phyloP scores from a whole-genome alignment of 2,797 vertebrate species.

The Cercopithecus mitis region DNA sequence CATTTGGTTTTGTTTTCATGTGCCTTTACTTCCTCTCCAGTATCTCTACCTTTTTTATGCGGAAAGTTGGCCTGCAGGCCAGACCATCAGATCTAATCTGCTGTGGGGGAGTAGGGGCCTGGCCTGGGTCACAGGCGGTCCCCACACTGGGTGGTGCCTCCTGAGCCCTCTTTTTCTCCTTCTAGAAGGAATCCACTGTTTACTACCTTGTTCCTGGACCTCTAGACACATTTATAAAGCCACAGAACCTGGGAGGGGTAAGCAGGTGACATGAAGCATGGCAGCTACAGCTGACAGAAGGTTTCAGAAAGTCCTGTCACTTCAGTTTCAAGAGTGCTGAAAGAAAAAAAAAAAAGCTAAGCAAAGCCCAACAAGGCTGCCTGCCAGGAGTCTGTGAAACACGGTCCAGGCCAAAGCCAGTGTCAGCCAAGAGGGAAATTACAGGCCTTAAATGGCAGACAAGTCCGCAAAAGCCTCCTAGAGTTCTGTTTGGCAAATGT shows the following conservation, averaged over 20 bases:
- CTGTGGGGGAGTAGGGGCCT: background rate
- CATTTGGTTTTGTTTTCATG: background rate
- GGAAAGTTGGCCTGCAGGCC: background rate
- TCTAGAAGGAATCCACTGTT: background rate
- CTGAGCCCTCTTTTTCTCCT: background rate
- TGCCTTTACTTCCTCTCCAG: background rate
- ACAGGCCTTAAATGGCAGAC: background rate
- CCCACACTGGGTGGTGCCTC: background rate
- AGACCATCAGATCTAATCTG: background rate
- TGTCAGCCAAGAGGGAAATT: constrained; percentile 44
- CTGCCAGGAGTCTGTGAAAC: constrained; percentile 37
- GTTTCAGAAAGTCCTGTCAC: constrained; percentile 26
- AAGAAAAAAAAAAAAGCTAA: background rate
- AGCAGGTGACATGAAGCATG: background rate
- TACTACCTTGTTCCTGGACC: background rate
- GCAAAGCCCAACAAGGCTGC: constrained; percentile 14
- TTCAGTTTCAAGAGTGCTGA: constrained; percentile 43
- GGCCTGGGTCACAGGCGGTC: background rate
- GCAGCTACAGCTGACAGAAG: background rate
- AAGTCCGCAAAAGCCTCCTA: background rate
- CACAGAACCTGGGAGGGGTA: background rate
- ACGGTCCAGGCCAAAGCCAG: background rate
- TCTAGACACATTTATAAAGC: background rate
- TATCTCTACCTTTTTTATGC: background rate
- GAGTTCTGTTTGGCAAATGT: background rate